Base-by-base conservation (phyloP, 2,888 invertebrate genomes). In the Halictus quadricinctus region DNA sequence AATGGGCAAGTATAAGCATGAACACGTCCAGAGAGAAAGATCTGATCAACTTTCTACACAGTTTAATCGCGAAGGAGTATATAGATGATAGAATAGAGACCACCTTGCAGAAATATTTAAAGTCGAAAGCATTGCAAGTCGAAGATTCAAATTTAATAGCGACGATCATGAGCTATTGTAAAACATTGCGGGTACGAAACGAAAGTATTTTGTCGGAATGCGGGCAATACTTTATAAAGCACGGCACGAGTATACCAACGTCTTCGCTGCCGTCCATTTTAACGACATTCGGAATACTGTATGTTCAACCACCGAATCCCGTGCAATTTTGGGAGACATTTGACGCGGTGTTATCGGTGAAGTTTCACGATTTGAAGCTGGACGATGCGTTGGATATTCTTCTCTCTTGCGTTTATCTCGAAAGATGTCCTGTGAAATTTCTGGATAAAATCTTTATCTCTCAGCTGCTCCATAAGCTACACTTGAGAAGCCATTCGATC, bases 1-100 rank as follows among this genome's bases (percentile, higher is more conserved):
- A 96, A 76, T 97, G 97, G 97, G 94, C 96, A 8, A 95, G 95
- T 84, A 94, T 95, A 29, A 96, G 96, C 89, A 96, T 97, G 76
- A 96, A 96, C 93, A 95, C 95, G 12, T 92, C 96, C 21, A 95
- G 95, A 84, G 96, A 97, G 91, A 95, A 95, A 79, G 95, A 96
- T 74, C 78, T 95, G 3, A 90, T 96, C 21, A 93, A 96, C 74
- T 95, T 95, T 85, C 93, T 96, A 72, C 95, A 95, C 72, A 95
- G 95, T 84, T 95, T 96, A 74, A 95, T 95, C 6, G 94, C 94
- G 69, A 93, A 96, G 13, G 95, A 96, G 74, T 96, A 96, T 89
- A 95, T 95, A 58, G 96, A 96, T 93, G 88, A 94, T 69, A 95
- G 95, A 90, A 94, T 97, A 58, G 96, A 96, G 89, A 95, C 94